Evolutionary conservation across 2,113 vertebrate genomes (phyloP), one percentile per base, ranked within the genome.

Genomic region (Petromus typicus): DNA sequence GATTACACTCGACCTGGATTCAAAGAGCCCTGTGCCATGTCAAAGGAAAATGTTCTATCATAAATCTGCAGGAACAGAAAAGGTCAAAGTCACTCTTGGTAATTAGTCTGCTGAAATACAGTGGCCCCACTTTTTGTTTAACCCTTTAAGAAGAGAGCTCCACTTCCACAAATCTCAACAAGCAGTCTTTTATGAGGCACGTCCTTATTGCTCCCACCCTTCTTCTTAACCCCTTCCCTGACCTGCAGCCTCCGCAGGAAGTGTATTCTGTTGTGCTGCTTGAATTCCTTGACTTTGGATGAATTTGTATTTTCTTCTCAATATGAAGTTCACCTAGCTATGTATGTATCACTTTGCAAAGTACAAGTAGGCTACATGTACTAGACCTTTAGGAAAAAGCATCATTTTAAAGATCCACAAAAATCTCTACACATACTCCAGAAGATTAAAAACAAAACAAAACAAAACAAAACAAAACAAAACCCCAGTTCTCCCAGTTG

Each of bases 11-110:
- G 95, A 91, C 93, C 71, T 91, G 95, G 96, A 97, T 97, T 95
- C 95, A 93, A 95, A 97, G 92, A 97, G 82, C 37, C 59, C 88
- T 98, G 96, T 59, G 86, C 95, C 97, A 96, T 96, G 97, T 98
- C 98, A 97, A 94, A 97, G 97, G 97, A 98, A 97, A 98, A 98
- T 96, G 95, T 98, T 98, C 98, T 98, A 98, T 97, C 98, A 90
- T 97, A 96, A 98, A 96, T 94, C 90, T 95, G 78, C 96, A 97
- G 98, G 96, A 98, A 95, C 5, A 76, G 96, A 96, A 98, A 98
- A 98, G 98, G 98, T 98, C 98, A 98, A 76, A 97, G 96, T 96
- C 97, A 97, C 97, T 97, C 95, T 95, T 94, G 93, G 66, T 96
- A 98, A 96, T 71, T 98, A 98, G 97, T 87, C 81, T 84, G 91